A percentile compares a stretch with the other conserved stretches of the same genome.
Evolutionary conservation across 1,140 invertebrate genomes (phyloP).

Genomic region (Geopemphigus sp.): DNA sequence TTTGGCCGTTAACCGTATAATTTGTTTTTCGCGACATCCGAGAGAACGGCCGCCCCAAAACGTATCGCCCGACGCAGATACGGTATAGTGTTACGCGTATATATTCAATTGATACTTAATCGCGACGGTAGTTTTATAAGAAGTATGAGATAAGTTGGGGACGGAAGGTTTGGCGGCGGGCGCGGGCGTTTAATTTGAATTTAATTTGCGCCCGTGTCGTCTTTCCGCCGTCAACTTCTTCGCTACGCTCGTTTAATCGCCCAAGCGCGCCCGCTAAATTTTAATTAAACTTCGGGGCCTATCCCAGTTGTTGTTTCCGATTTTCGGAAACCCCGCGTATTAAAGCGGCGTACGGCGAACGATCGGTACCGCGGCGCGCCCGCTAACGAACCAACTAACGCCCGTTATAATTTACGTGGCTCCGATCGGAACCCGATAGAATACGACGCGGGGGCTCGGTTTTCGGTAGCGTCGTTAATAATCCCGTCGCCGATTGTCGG

Average conservation of each 20-base stretch:
- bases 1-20: not conserved
- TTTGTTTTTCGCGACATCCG: no score
- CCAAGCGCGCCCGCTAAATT: not conserved
- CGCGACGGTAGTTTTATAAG: constrained; percentile 15
- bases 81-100: not conserved
- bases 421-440: no score
- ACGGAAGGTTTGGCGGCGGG: not conserved
- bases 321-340: not conserved
- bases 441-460: no score
- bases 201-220: not conserved
- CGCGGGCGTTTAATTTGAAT: not conserved
- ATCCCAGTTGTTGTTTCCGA: not conserved
- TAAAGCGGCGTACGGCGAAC: no score
- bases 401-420: no score
- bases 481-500: no score
- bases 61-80: not conserved
- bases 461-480: no score
- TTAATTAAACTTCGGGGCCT: not conserved
- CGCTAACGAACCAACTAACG: no score
- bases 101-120: constrained; percentile 26
- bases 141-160: not conserved
- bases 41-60: no score
- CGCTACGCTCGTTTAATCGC: not conserved
- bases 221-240: not conserved
- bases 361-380: no score